Conservation (phyloP, 1,140 invertebrate genomes). For the Heterodera schachtii region DNA sequence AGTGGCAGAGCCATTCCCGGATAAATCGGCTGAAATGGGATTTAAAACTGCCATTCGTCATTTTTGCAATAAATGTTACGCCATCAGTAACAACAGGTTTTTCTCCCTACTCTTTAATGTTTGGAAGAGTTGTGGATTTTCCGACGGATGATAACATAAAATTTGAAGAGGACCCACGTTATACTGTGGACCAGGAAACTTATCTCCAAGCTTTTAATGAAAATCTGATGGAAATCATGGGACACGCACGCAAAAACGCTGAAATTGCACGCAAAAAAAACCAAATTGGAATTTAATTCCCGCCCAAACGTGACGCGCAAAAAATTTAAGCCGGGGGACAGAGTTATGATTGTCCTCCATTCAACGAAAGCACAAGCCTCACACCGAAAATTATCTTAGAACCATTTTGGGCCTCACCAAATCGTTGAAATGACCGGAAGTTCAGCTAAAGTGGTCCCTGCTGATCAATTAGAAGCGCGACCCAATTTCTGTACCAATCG, state of each 20-base stretch:
- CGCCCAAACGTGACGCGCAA: neutral
- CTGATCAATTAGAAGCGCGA: neutral
- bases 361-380: neutral
- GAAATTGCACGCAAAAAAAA: constrained; percentile 1
- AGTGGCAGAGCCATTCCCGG: neutral
- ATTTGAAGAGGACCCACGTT: neutral
- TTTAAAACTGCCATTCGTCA: neutral
- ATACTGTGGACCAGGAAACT: constrained; percentile 2
- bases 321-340: constrained; percentile 13
- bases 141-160: neutral
- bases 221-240: constrained; percentile 10
- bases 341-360: neutral
- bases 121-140: neutral
- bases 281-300: neutral
- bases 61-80: constrained; percentile 5
- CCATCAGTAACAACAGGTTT: constrained; percentile 11
- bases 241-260: neutral
- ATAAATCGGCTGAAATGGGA: neutral
- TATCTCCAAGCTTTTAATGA: constrained; percentile 11
- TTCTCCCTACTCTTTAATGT: constrained; percentile 1
- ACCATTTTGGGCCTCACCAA: neutral
- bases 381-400: neutral
- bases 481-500: neutral
- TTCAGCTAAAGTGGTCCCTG: neutral
- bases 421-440: neutral